Percentiles rank a stretch among this genome's conserved stretches.
Evolutionary conservation across 2,797 vertebrate species (phyloP).

Genomic region (Lagorchestes hirsutus): DNA sequence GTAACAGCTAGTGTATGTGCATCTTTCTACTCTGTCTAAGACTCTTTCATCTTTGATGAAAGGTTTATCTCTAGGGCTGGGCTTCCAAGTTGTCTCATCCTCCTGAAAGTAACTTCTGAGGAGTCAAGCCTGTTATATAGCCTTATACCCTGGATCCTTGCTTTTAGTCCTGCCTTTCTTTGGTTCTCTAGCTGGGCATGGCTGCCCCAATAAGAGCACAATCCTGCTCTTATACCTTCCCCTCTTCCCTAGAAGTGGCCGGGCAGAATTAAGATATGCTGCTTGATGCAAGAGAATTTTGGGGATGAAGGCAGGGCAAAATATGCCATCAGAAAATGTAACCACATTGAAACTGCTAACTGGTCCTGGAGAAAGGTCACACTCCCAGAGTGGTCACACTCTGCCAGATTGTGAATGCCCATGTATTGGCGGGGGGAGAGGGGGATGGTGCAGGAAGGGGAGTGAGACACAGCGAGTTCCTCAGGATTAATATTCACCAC

Average conservation of each 20-base stretch:
- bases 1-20: no score
- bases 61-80: background rate
- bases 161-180: background rate
- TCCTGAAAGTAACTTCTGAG: background rate
- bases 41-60: background rate
- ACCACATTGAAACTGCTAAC: background rate
- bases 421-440: background rate
- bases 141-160: background rate
- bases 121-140: background rate
- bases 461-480: background rate
- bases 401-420: background rate
- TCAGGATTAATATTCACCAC: background rate
- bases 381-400: background rate
- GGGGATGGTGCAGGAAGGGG: background rate
- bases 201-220: background rate
- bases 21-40: no score
- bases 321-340: background rate
- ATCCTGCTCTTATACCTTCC: background rate
- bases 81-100: background rate
- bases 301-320: background rate
- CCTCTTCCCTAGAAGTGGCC: background rate
- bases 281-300: background rate
- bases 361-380: background rate
- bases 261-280: background rate
- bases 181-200: background rate